phyloP scores from a whole-genome alignment of 2,113 vertebrate genomes.

The Butastur rufipennis region DNA sequence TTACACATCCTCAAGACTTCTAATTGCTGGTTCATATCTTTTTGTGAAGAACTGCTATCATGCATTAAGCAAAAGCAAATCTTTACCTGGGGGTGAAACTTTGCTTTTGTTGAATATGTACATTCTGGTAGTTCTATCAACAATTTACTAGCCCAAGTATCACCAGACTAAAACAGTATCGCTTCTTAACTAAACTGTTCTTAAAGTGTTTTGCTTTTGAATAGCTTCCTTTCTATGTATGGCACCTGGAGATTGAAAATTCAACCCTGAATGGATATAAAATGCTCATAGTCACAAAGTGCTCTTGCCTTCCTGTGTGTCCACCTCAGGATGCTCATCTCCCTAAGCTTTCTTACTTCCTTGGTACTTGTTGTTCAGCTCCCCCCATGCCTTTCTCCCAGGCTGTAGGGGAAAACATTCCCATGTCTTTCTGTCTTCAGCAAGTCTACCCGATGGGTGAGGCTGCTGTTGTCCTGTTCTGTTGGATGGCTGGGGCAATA shows the following conservation, averaged over 20 bases:
- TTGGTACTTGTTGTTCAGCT: accelerated
- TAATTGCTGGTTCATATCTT: neutral
- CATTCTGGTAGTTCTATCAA: neutral
- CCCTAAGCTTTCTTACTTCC: neutral
- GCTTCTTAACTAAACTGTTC: neutral
- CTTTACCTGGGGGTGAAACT: neutral
- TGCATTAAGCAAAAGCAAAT: neutral
- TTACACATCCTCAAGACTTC: neutral
- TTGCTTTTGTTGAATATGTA: neutral
- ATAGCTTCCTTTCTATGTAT: neutral
- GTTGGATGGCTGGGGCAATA: neutral
- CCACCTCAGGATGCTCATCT: neutral
- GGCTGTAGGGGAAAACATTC: neutral
- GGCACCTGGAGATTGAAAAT: neutral
- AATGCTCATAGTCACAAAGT: neutral
- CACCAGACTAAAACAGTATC: neutral
- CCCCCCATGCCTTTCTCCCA: neutral
- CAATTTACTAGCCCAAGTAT: neutral
- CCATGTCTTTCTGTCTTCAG: neutral
- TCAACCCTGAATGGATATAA: neutral
- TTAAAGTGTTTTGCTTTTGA: neutral
- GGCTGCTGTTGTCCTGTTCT: neutral
- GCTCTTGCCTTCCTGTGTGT: neutral
- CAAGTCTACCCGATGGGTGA: neutral
- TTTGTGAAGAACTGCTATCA: neutral